Evolutionary conservation across 2,113 vertebrate species (phyloP).

Genomic region (Carassius gibelio): DNA sequence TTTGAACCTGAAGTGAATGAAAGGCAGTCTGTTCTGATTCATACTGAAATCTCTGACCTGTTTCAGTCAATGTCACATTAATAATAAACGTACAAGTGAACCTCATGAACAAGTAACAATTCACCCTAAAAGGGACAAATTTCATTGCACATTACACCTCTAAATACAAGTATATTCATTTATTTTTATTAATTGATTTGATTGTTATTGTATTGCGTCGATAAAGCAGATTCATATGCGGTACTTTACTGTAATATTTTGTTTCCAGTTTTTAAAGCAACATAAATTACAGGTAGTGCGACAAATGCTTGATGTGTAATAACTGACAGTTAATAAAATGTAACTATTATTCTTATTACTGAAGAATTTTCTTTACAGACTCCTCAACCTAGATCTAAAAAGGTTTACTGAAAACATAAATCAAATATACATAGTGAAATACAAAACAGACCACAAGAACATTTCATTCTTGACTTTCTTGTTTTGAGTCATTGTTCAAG

Average conservation of each 20-base stretch:
- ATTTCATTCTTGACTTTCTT: neutral
- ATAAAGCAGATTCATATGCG: neutral
- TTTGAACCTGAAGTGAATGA: constrained; percentile 5
- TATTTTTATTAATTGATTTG: neutral
- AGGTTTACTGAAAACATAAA: neutral
- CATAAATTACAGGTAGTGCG: neutral
- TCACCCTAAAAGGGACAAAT: neutral
- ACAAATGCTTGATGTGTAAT: neutral
- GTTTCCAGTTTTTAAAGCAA: neutral
- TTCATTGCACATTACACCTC: neutral
- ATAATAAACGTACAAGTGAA: neutral
- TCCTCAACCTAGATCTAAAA: neutral
- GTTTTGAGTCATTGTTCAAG: neutral
- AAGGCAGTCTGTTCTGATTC: neutral
- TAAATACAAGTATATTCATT: neutral
- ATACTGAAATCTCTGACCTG: constrained; percentile 11
- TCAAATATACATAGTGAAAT: neutral
- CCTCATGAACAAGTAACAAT: neutral
- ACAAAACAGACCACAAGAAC: neutral
- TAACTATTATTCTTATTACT: too few relatives aligned
- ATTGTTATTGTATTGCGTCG: neutral
- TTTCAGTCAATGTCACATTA: constrained; percentile 5
- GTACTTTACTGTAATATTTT: neutral
- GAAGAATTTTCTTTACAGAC: too few relatives aligned
- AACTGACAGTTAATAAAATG: neutral